Percentiles rank a stretch among this genome's conserved stretches.
These are phyloP conservation scores for Caprella mutica DNA, from an alignment of 2,888 invertebrate genomes.

Conservation along the genomic window DNA sequence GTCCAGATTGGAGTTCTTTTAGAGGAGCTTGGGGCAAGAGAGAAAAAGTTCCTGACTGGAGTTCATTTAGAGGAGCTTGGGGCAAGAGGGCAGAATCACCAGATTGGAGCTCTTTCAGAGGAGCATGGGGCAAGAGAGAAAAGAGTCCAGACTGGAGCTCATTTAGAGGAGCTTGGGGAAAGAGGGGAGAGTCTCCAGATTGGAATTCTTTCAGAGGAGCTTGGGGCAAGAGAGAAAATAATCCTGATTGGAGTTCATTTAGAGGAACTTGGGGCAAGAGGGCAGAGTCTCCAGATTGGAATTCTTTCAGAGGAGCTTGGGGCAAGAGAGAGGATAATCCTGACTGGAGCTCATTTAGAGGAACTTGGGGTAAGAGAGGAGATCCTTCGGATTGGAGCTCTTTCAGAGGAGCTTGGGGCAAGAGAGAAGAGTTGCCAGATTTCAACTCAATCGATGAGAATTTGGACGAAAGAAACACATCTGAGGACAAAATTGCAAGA, in stretches of 20 bases:
- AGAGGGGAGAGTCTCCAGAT: neutral
- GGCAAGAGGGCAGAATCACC: constrained; percentile 51
- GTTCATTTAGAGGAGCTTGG: constrained; percentile 59
- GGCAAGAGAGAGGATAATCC: too few relatives aligned
- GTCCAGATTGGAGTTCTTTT: neutral
- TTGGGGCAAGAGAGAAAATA: constrained; percentile 1
- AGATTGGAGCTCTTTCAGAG: neutral
- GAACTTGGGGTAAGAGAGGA: constrained; percentile 3
- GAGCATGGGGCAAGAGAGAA: constrained; percentile 1
- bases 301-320: too few relatives aligned
- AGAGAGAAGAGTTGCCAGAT: neutral
- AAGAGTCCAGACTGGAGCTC: neutral
- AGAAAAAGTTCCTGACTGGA: constrained; percentile 46
- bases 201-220: neutral
- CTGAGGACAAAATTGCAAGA: too few relatives aligned
- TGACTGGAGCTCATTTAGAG: neutral
- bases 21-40: constrained; percentile 11
- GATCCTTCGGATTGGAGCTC: neutral
- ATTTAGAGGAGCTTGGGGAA: constrained; percentile 3
- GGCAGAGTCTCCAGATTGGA: too few relatives aligned
- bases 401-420: constrained; percentile 8
- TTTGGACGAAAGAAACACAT: too few relatives aligned
- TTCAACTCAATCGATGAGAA: too few relatives aligned
- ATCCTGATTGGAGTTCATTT: constrained; percentile 52
- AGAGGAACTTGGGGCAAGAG: constrained; percentile 66